Evolutionary conservation across 2,888 invertebrate genomes (phyloP).

Genomic region (Dynastes grantii): DNA sequence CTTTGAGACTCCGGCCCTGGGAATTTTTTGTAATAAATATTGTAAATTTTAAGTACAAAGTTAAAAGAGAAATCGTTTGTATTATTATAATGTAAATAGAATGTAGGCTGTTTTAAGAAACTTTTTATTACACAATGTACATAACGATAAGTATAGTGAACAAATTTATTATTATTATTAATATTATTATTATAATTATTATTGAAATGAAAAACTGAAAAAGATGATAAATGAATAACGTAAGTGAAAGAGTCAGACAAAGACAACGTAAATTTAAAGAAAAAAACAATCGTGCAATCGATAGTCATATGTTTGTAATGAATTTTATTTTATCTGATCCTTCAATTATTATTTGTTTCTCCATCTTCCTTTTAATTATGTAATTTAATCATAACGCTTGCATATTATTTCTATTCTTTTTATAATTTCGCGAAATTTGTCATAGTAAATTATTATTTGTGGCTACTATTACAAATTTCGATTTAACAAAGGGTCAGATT

Average conservation of each 20-base stretch:
- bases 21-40: slow-evolving; percentile 46
- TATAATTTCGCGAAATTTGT: slow-evolving; percentile 1
- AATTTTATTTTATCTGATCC: slow-evolving; percentile 40
- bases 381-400: not conserved
- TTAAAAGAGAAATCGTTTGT: slow-evolving; percentile 63
- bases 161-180: slow-evolving; percentile 54
- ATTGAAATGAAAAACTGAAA: not conserved
- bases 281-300: slow-evolving; percentile 64
- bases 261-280: slow-evolving; percentile 23
- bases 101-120: slow-evolving; percentile 66
- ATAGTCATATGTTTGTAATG: slow-evolving; percentile 39
- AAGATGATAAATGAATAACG: not conserved
- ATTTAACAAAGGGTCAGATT: slow-evolving; percentile 27
- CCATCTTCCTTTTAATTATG: not conserved
- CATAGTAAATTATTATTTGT: not conserved
- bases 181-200: slow-evolving; percentile 47
- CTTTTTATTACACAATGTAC: slow-evolving; percentile 67
- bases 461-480: slow-evolving; percentile 14
- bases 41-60: slow-evolving; percentile 70
- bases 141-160: slow-evolving; percentile 58
- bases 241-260: slow-evolving; percentile 11
- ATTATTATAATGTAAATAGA: slow-evolving; percentile 66
- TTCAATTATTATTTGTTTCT: slow-evolving; percentile 18
- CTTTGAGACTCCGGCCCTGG: not conserved
- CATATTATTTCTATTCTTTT: slow-evolving; percentile 1